A percentile compares a stretch with the other conserved stretches of the same genome.
These are phyloP conservation scores for Denticeps clupeoides DNA, from an alignment of 2,797 vertebrate species.

Conservation along the genomic window DNA sequence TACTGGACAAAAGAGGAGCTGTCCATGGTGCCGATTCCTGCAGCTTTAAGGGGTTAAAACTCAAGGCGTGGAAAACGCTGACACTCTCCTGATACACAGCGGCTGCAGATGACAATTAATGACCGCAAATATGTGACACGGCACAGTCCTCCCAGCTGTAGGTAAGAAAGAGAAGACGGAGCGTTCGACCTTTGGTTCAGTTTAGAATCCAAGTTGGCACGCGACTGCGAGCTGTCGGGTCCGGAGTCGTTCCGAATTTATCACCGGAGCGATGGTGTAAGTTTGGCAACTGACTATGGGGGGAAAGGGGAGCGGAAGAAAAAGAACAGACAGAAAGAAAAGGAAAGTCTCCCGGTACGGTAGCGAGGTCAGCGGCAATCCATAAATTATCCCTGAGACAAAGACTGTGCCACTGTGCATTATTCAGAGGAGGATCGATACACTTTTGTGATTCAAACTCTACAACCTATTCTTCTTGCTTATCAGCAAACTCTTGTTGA, in stretches of 20 bases:
- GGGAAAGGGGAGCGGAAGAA: conserved; percentile 5
- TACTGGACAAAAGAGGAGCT: too few species aligned
- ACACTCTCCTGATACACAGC: too few species aligned
- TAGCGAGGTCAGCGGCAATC: conserved; percentile 29
- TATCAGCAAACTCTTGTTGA: conserved; percentile 37
- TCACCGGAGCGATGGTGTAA: conserved; percentile 11
- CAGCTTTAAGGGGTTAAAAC: too few species aligned
- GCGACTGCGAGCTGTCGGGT: not conserved
- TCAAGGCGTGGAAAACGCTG: too few species aligned
- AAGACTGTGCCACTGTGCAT: conserved; percentile 26
- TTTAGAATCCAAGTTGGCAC: conserved; percentile 28
- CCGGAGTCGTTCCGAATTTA: conserved; percentile 25
- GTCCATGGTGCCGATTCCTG: too few species aligned
- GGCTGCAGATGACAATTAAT: conserved; percentile 46
- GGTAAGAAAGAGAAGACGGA: conserved; percentile 28
- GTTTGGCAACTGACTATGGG: conserved; percentile 13
- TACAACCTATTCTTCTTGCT: conserved; percentile 38
- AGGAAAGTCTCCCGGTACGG: too few species aligned
- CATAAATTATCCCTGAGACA: conserved; percentile 35
- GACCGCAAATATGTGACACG: conserved; percentile 26
- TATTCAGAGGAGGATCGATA: conserved; percentile 35
- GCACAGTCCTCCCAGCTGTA: conserved; percentile 13
- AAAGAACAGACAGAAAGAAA: not conserved
- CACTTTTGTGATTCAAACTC: conserved; percentile 32
- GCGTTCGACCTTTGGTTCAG: conserved; percentile 35